Evolutionary conservation across 2,113 vertebrate genomes (phyloP), one percentile per base, ranked within the genome.

Genomic region (Hepsetus odoe): DNA sequence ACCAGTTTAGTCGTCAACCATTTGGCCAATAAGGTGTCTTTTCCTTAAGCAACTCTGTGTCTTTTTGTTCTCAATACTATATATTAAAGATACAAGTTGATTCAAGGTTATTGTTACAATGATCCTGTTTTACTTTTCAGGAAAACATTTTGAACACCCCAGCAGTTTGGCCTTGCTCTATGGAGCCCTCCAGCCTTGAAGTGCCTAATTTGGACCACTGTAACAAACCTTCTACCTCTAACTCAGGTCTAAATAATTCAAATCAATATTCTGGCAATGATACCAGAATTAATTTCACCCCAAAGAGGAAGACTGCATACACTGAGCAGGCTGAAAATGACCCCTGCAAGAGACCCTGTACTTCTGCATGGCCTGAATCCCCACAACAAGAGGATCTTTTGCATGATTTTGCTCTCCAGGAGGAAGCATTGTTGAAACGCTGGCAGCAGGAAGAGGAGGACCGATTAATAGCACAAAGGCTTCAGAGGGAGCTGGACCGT

Each of bases 361-460:
- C 10, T 13, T 70, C 49, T 40, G 13, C 24, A 42, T 4, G 0
- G 5, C 56, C 53, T 18, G 55, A 20, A 0, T 32, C 64, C 0
- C 58, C 69, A 14, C 20, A 42, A 55, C 7, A 4, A n/a, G 35
- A 24, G 3, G 26, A 1, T 0, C 8, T 11, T 64, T 56, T 92
- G 30, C 85, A 91, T 59, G 89, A 88, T 58, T 80, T 92, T 18
- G 82, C 84, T 26, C 80, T 90, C 53, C 87, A 91, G 80, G 95
- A 97, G 86, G 86, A 77, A 61, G 80, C 91, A 30, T 74, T 94
- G 20, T 91, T 88, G 77, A 89, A 89, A 13, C 92, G 94, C 42
- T 89, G 22, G 61, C 88, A 84, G 59, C 96, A 98, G 84, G 96
- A 98, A 86, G 93, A 97, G 72, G 89, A 95, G 74, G 96, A 99